These are phyloP conservation scores for Loris lydekkerianus DNA, from an alignment of 2,797 vertebrate genomes.

Conservation along the genomic window DNA sequence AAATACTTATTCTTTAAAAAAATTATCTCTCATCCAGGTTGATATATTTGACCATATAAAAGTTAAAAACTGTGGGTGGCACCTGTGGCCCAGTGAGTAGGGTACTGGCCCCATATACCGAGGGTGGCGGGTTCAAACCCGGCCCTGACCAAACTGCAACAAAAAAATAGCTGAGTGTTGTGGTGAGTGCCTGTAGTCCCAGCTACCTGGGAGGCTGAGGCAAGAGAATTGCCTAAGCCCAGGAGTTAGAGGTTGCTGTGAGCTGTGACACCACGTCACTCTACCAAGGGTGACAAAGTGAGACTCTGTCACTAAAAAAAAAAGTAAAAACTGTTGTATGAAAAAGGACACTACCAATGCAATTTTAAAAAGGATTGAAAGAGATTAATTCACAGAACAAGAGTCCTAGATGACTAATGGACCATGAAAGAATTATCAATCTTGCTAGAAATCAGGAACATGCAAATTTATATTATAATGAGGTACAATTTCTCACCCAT, in stretches of 20 bases:
- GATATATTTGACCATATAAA: slow-evolving; percentile 30
- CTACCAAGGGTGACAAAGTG: too few relatives aligned
- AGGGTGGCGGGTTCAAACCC: too few relatives aligned
- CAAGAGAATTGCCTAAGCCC: too few relatives aligned
- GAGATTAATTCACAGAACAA: neutral
- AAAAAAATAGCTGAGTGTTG: too few relatives aligned
- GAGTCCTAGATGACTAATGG: neutral
- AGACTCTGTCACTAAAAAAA: too few relatives aligned
- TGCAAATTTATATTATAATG: neutral
- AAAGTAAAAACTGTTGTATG: slow-evolving; percentile 2
- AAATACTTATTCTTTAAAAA: neutral
- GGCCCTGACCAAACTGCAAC: too few relatives aligned
- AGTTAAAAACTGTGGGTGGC: neutral
- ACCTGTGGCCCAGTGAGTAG: too few relatives aligned
- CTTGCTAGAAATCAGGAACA: neutral
- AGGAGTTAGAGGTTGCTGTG: too few relatives aligned
- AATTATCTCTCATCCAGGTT: neutral
- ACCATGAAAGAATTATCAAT: neutral
- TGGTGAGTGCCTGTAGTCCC: too few relatives aligned
- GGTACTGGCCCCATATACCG: too few relatives aligned
- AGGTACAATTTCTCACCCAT: neutral
- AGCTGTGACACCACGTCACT: too few relatives aligned
- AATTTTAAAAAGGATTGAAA: neutral
- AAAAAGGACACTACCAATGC: neutral
- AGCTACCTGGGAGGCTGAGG: too few relatives aligned